Conservation (phyloP, 1,140 invertebrate species). For the Brachionus rubens region DNA sequence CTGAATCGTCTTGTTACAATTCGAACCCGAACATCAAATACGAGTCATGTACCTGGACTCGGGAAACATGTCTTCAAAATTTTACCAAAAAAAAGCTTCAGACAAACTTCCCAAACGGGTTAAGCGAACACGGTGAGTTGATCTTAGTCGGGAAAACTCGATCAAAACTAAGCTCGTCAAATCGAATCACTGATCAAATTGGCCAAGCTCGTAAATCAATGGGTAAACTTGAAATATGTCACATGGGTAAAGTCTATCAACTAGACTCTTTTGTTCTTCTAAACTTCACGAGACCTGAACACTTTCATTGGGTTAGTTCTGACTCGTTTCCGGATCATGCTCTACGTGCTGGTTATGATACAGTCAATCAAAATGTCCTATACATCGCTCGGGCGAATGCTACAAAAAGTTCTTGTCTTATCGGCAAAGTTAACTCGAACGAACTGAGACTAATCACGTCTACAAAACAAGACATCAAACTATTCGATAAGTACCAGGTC, state of each 20-base stretch:
- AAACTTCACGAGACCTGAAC: neutral
- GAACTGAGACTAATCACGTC: neutral
- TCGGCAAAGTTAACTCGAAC: neutral
- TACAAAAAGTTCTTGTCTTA: neutral
- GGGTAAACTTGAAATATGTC: constrained; percentile 21
- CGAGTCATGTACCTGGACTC: neutral
- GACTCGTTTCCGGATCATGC: neutral
- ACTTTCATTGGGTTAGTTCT: constrained; percentile 14
- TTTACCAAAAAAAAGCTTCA: neutral
- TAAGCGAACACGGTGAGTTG: neutral
- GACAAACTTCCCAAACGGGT: neutral
- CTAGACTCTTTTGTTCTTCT: constrained; percentile 12
- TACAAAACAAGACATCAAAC: neutral
- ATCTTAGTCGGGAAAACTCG: constrained; percentile 6
- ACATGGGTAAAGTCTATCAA: constrained; percentile 26
- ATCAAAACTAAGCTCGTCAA: neutral
- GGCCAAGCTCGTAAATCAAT: constrained; percentile 14
- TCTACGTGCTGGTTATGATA: neutral
- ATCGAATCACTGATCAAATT: constrained; percentile 19
- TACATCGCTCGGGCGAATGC: neutral
- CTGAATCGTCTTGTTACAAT: constrained; percentile 3
- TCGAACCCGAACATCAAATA: neutral
- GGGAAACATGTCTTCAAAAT: constrained; percentile 10
- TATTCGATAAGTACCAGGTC: constrained; percentile 5
- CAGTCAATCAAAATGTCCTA: neutral